These are phyloP conservation scores for Parus major DNA, from an alignment of 2,113 vertebrate species.

Conservation along the genomic window DNA sequence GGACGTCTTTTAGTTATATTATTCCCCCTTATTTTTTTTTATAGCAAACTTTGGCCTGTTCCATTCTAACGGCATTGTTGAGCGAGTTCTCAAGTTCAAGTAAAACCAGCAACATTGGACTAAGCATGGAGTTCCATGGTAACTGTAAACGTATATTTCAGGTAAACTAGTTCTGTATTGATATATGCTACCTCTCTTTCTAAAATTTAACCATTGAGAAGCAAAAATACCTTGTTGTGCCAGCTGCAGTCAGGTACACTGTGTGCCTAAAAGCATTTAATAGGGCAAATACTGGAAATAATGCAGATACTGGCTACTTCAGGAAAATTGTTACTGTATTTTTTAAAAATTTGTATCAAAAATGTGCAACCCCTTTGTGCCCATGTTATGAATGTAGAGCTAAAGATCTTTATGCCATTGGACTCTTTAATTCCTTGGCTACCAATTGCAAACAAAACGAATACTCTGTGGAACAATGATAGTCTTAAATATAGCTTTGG, in stretches of 20 bases:
- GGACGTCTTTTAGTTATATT: constrained; percentile 9
- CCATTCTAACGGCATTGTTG: constrained; percentile 94
- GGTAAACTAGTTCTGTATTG: constrained; percentile 74
- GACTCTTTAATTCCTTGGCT: constrained; percentile 58
- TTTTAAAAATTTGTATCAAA: background rate
- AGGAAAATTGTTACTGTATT: background rate
- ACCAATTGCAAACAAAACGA: constrained; percentile 57
- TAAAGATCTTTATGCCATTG: background rate
- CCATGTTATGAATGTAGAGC: background rate
- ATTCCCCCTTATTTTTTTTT: constrained; percentile 48
- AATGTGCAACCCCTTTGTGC: background rate
- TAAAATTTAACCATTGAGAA: background rate
- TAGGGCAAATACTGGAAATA: background rate
- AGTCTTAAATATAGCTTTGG: constrained; percentile 79
- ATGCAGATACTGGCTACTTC: background rate
- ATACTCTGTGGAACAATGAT: constrained; percentile 67
- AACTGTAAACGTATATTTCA: constrained; percentile 98
- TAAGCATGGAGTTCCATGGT: constrained; percentile 99
- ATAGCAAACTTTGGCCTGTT: constrained; percentile 98
- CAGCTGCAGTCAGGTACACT: background rate
- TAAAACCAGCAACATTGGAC: constrained; percentile 98
- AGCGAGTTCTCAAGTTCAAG: constrained; percentile 99
- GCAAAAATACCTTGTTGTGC: background rate
- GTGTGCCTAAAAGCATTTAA: background rate
- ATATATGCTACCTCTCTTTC: background rate